phyloP scores from a whole-genome alignment of 2,797 vertebrate species.

The Cyprinella venusta region DNA sequence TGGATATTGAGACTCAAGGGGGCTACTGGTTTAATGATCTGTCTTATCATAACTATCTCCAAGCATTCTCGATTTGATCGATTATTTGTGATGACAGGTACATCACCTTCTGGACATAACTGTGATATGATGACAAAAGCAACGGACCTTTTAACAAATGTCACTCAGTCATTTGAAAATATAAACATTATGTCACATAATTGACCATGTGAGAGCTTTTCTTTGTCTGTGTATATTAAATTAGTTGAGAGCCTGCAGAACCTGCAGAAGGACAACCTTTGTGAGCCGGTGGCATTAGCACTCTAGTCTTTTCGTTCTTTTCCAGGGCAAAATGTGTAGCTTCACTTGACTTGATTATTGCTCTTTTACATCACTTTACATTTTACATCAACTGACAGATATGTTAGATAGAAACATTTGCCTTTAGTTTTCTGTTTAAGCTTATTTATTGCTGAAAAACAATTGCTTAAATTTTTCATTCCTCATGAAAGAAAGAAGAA shows the following conservation, averaged over 20 bases:
- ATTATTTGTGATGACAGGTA: slow-evolving; percentile 13
- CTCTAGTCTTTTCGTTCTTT: neutral
- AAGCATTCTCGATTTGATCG: slow-evolving; percentile 18
- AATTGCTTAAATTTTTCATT: neutral
- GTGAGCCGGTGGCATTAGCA: neutral
- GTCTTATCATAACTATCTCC: neutral
- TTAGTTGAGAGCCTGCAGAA: neutral
- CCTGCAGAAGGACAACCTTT: neutral
- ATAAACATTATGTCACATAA: neutral
- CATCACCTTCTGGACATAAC: neutral
- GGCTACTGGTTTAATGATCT: neutral
- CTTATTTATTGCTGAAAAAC: neutral
- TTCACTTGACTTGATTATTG: neutral
- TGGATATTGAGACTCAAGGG: slow-evolving; percentile 1
- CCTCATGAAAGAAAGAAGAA: neutral
- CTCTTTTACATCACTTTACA: neutral
- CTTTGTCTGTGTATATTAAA: neutral
- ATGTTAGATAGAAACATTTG: neutral
- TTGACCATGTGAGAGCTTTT: neutral
- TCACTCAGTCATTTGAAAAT: neutral
- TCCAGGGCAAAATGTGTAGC: neutral
- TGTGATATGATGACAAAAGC: slow-evolving; percentile 1
- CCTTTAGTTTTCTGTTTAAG: neutral
- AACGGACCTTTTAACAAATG: slow-evolving; percentile 1
- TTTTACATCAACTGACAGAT: neutral